Evolutionary conservation across 2,797 vertebrate species (phyloP), one percentile per base, ranked within the genome.

Genomic region (Coreius guichenoti): DNA sequence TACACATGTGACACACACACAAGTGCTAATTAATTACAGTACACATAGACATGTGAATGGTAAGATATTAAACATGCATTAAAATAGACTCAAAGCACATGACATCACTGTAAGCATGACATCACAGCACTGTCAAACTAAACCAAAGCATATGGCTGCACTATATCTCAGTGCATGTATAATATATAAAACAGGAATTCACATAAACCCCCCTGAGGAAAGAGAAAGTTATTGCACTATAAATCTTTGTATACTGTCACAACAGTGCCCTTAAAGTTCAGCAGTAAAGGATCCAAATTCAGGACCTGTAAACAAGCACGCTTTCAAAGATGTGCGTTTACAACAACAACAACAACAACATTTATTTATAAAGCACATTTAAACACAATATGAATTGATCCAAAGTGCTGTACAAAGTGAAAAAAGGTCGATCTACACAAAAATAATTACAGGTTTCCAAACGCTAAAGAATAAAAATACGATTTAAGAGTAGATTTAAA

Each of bases 231-330:
- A 75, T 65, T 80, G 43, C 16, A 4, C 31, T 26, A 54, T 84
- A 83, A 81, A 84, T 86, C 82, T 86, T 72, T 45, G 39, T 61
- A 74, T 45, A 76, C 63, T 77, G 80, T 87, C 83, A 82, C 47
- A 87, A 80, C 33, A 72, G 29, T 51, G 49, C 77, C 73, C 47
- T 54, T 45, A 31, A 80, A 75, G 39, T 78, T 75, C 17, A 77
- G 7, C 21, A 58, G 21, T 23, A 4, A 58, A 72, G 19, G 21
- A 11, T 79, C 39, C 14, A 29, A 58, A 54, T 69, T 78, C 13
- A 54, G 47, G 65, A 88, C 36, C 78, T 86, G 84, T 84, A 76
- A 84, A 39, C 47, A 1, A n/a, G 75, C n/a, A 63, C 23, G 9
- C n/a, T 23, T 8, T 70, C 4, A 45, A 45, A 65, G 8, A 29